Evolutionary conservation across 2,888 invertebrate species (phyloP).

Genomic region (Eumerus sabulonum): DNA sequence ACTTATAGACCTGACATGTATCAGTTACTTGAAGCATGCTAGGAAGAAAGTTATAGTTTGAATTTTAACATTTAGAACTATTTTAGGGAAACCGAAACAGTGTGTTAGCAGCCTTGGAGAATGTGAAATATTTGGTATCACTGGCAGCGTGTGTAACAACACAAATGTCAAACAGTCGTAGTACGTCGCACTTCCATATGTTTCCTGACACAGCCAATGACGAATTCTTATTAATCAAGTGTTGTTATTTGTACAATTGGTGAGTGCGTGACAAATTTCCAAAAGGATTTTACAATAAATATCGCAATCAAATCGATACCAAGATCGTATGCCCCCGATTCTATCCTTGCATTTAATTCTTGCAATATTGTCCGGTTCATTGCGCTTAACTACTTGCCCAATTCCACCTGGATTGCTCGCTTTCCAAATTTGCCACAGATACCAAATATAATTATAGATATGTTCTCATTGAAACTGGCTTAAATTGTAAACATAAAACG

Average conservation of each 20-base stretch:
- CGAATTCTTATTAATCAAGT: slow-evolving; percentile 50
- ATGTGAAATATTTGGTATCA: slow-evolving; percentile 29
- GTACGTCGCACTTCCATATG: slow-evolving; percentile 54
- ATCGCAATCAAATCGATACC: neutral
- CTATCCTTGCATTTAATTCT: neutral
- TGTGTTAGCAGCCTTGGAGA: neutral
- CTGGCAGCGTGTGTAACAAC: neutral
- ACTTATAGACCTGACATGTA: no score
- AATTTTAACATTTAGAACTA: neutral
- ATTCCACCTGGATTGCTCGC: neutral
- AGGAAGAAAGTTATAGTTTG: no score
- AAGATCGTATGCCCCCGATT: neutral
- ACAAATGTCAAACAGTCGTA: slow-evolving; percentile 11
- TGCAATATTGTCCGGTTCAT: neutral
- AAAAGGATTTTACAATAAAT: neutral
- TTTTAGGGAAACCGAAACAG: neutral
- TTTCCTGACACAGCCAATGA: slow-evolving; percentile 48
- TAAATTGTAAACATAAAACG: slow-evolving; percentile 33
- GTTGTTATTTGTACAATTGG: slow-evolving; percentile 48
- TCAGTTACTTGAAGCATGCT: no score
- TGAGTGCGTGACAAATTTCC: slow-evolving; percentile 33
- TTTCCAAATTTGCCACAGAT: no score
- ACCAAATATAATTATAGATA: neutral
- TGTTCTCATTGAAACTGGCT: slow-evolving; percentile 11
- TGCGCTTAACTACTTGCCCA: neutral